Conservation (phyloP, 2,113 vertebrate species). For the Salvator merianae region DNA sequence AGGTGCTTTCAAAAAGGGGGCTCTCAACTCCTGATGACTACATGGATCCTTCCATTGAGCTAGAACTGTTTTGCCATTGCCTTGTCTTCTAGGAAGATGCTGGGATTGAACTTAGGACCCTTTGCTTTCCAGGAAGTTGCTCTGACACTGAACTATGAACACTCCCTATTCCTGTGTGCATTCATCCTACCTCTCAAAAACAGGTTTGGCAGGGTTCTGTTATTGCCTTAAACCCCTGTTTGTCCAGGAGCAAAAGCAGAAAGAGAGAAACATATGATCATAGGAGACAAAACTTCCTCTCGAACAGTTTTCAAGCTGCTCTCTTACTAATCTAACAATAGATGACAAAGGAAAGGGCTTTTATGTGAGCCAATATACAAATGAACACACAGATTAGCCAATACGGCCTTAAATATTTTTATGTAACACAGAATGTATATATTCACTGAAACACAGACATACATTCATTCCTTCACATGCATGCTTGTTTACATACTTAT, state of each 20-base stretch:
- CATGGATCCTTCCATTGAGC: too few relatives aligned
- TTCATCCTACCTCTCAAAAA: neutral
- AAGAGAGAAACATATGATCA: neutral
- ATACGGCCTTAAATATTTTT: too few relatives aligned
- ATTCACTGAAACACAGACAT: neutral
- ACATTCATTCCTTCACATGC: neutral
- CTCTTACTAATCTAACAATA: neutral
- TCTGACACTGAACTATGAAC: neutral
- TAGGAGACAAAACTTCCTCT: neutral
- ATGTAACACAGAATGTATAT: neutral
- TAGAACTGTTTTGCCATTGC: neutral
- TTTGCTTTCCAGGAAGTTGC: neutral
- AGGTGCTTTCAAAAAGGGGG: too few relatives aligned
- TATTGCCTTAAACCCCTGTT: neutral
- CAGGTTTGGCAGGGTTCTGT: neutral
- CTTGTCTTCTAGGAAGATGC: neutral
- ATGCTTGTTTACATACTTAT: neutral
- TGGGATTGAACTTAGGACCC: neutral
- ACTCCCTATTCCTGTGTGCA: neutral
- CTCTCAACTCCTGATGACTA: too few relatives aligned
- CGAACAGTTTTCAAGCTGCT: neutral
- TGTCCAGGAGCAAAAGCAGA: neutral
- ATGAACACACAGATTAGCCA: neutral
- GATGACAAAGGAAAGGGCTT: neutral
- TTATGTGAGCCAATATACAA: neutral